A percentile compares a stretch with the other conserved stretches of the same genome.
Evolutionary conservation across 2,797 vertebrate genomes (phyloP).

Genomic region (Gymnothorax reevesii): DNA sequence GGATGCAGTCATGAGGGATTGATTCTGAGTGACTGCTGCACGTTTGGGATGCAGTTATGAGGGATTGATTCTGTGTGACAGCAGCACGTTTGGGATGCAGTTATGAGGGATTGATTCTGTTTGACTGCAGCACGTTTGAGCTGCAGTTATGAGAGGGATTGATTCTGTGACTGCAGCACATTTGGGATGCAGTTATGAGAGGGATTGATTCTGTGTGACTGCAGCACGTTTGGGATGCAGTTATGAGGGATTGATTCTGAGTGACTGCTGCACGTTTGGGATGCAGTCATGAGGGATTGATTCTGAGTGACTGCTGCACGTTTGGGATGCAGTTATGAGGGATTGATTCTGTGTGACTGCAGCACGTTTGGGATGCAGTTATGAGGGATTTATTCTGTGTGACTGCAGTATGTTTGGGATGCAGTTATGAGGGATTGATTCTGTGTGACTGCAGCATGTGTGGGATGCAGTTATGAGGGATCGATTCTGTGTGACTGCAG

Average conservation of each 20-base stretch:
- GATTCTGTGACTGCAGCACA: conserved; percentile 66
- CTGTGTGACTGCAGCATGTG: too few relatives aligned
- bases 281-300: conserved; percentile 41
- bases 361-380: too few relatives aligned
- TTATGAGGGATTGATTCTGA: neutral
- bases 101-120: neutral
- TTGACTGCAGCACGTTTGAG: conserved; percentile 80
- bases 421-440: too few relatives aligned
- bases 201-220: neutral
- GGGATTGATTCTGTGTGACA: neutral
- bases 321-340: conserved; percentile 71
- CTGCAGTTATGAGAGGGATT: conserved; percentile 41
- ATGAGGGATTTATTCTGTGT: too few relatives aligned
- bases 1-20: conserved; percentile 52
- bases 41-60: conserved; percentile 73
- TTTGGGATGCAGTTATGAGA: conserved; percentile 70
- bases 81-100: conserved; percentile 82
- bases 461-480: too few relatives aligned
- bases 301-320: conserved; percentile 66
- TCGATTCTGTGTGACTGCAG: too few relatives aligned
- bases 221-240: conserved; percentile 82
- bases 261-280: conserved; percentile 80
- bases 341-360: too few relatives aligned
- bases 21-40: conserved; percentile 62
- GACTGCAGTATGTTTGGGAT: too few relatives aligned